These are phyloP conservation scores for Poeciliopsis turneri DNA, from an alignment of 2,797 vertebrate species.

Conservation along the genomic window DNA sequence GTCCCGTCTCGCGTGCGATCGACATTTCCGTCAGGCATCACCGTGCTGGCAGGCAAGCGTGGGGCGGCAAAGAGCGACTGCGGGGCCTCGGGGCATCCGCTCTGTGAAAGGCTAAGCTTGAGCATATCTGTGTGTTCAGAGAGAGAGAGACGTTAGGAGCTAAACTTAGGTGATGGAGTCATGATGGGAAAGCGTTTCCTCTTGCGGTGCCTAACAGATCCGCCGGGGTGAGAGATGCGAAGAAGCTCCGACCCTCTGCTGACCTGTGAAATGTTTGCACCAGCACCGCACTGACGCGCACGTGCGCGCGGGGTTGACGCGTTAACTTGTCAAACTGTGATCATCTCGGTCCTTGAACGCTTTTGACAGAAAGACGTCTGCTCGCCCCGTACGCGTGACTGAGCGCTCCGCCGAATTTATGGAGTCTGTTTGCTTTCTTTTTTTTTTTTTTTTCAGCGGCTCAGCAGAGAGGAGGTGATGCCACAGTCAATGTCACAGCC, in stretches of 20 bases:
- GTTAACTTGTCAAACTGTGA: slow-evolving; percentile 53
- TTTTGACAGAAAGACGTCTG: slow-evolving; percentile 31
- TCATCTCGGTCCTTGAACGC: slow-evolving; percentile 59
- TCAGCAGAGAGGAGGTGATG: slow-evolving; percentile 74
- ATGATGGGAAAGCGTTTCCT: slow-evolving; percentile 26
- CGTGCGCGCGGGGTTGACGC: slow-evolving; percentile 4
- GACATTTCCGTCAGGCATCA: slow-evolving; percentile 79
- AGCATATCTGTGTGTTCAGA: slow-evolving; percentile 7
- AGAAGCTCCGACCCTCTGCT: slow-evolving; percentile 46
- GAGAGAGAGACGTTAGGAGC: slow-evolving; percentile 20
- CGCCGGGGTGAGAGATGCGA: slow-evolving; percentile 33
- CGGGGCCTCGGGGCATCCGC: not conserved
- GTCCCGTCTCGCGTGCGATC: slow-evolving; percentile 76
- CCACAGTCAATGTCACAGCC: slow-evolving; percentile 77
- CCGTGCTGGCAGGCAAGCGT: slow-evolving; percentile 63
- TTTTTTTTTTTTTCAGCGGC: slow-evolving; percentile 65
- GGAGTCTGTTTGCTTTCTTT: slow-evolving; percentile 71
- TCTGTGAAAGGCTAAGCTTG: slow-evolving; percentile 18
- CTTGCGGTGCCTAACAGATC: slow-evolving; percentile 23
- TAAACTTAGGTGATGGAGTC: slow-evolving; percentile 44
- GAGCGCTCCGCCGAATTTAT: slow-evolving; percentile 58
- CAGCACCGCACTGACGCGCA: slow-evolving; percentile 2
- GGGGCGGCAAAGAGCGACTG: slow-evolving; percentile 21
- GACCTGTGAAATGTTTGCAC: slow-evolving; percentile 42
- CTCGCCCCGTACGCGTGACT: slow-evolving; percentile 14